A percentile compares a stretch with the other conserved stretches of the same genome.
These are phyloP conservation scores for Drosophila ercepeae DNA, from an alignment of 1,140 invertebrate genomes.

Conservation along the genomic window DNA sequence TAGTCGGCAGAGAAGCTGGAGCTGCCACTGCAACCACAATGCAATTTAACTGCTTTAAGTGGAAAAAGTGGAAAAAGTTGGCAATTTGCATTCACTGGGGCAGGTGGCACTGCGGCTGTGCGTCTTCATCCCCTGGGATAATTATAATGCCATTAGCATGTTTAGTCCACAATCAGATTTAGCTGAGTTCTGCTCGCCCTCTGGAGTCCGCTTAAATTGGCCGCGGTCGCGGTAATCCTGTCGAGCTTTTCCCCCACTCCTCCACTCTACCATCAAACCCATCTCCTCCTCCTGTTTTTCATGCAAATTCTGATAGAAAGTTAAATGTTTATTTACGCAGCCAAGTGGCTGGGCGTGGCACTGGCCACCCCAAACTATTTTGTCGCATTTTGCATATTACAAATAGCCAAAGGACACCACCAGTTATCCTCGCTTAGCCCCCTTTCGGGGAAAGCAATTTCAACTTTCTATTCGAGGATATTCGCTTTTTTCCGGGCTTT, in stretches of 20 bases:
- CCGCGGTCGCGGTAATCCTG: slow-evolving; percentile 52
- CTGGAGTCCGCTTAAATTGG: slow-evolving; percentile 57
- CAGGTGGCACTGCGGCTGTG: slow-evolving; percentile 39
- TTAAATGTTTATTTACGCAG: slow-evolving; percentile 80
- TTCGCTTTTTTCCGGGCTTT: slow-evolving; percentile 20
- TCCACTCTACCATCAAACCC: background rate
- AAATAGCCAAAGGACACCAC: slow-evolving; percentile 58
- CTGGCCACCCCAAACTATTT: slow-evolving; percentile 56
- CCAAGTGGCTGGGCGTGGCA: slow-evolving; percentile 63
- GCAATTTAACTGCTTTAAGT: slow-evolving; percentile 74
- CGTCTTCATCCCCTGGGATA: slow-evolving; percentile 50
- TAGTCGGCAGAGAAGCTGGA: slow-evolving; percentile 9
- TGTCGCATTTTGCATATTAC: slow-evolving; percentile 78
- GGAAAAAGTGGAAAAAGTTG: slow-evolving; percentile 74
- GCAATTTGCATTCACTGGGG: slow-evolving; percentile 67
- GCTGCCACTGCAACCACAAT: slow-evolving; percentile 49
- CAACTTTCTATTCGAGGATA: slow-evolving; percentile 50
- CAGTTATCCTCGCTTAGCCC: slow-evolving; percentile 17
- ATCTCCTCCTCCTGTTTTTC: slow-evolving; percentile 21
- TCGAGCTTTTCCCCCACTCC: slow-evolving; percentile 13
- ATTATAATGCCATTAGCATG: slow-evolving; percentile 82
- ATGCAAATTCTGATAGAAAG: slow-evolving; percentile 75
- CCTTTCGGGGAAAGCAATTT: slow-evolving; percentile 43
- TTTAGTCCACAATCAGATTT: slow-evolving; percentile 78
- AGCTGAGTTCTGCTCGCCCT: slow-evolving; percentile 18